Percentiles rank a stretch among this genome's conserved stretches.
These are phyloP conservation scores for Agonopterix alstromeriana DNA, from an alignment of 2,888 invertebrate genomes.

Conservation along the genomic window DNA sequence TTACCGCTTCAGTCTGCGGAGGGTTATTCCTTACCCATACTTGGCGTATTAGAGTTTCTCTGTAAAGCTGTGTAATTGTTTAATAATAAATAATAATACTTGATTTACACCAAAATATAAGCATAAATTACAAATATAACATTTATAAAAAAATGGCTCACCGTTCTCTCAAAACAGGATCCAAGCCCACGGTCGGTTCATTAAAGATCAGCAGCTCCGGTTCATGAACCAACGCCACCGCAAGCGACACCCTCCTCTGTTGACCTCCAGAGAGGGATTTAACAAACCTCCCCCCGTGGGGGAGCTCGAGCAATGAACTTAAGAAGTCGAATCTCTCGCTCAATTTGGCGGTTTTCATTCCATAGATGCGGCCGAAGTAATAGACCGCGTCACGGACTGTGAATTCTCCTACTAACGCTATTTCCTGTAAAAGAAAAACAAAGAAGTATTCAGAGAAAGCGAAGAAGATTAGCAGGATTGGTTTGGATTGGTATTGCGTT, in stretches of 20 bases:
- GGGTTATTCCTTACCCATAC: too few relatives aligned
- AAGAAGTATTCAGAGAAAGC: background rate
- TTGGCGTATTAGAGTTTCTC: too few relatives aligned
- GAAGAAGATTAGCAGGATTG: too few relatives aligned
- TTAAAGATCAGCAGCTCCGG: slow-evolving; percentile 93
- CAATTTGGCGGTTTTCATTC: slow-evolving; percentile 80
- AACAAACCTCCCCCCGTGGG: slow-evolving; percentile 79
- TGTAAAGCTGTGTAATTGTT: too few relatives aligned
- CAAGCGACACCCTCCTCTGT: slow-evolving; percentile 91
- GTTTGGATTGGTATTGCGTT: too few relatives aligned
- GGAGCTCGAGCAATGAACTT: slow-evolving; percentile 84
- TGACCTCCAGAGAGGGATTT: slow-evolving; percentile 92
- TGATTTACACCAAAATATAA: too few relatives aligned
- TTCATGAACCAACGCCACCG: slow-evolving; percentile 91
- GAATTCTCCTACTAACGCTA: slow-evolving; percentile 87
- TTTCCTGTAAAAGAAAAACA: slow-evolving; percentile 73
- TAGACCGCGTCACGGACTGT: slow-evolving; percentile 88
- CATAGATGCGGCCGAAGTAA: slow-evolving; percentile 92
- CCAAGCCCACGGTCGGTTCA: slow-evolving; percentile 96
- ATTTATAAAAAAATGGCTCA: slow-evolving; percentile 36
- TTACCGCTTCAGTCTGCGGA: too few relatives aligned
- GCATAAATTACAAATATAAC: too few relatives aligned
- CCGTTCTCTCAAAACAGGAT: slow-evolving; percentile 91
- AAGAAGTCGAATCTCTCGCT: slow-evolving; percentile 82
- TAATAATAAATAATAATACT: too few relatives aligned